Percentiles rank a stretch among this genome's conserved stretches.
These are phyloP conservation scores for Miniopterus natalensis DNA, from an alignment of 2,113 vertebrate species.

Conservation along the genomic window DNA sequence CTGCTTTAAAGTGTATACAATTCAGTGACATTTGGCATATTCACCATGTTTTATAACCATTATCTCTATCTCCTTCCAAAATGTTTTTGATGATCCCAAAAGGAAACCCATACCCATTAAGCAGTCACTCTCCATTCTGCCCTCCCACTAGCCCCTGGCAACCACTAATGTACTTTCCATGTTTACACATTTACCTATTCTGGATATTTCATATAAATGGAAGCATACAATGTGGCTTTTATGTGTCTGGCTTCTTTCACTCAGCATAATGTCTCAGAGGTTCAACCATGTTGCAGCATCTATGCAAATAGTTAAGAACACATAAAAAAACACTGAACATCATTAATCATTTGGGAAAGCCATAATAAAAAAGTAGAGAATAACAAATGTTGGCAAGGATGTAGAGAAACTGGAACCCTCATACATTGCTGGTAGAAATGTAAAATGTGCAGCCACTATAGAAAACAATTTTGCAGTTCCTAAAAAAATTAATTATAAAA, in stretches of 20 bases:
- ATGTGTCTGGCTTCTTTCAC: neutral
- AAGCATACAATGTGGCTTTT: neutral
- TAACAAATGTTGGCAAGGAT: neutral
- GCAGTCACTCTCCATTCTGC: neutral
- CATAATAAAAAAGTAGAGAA: neutral
- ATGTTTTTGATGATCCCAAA: neutral
- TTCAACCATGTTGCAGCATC: neutral
- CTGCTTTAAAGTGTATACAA: neutral
- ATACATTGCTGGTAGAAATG: neutral
- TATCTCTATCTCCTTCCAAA: constrained; percentile 10
- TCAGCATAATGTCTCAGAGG: neutral
- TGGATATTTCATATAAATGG: neutral
- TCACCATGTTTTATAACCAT: neutral
- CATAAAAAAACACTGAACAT: neutral
- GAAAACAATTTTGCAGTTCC: neutral
- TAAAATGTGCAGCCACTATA: neutral
- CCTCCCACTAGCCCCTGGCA: neutral
- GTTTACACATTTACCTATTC: neutral
- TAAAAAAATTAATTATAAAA: constrained; percentile 21
- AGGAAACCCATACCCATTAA: neutral
- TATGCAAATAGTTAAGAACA: neutral
- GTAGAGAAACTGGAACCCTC: neutral
- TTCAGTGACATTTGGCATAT: neutral
- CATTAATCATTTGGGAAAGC: neutral
- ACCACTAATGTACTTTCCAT: neutral